Evolutionary conservation across 1,140 invertebrate genomes (phyloP).

Genomic region (Cydia strobilella): DNA sequence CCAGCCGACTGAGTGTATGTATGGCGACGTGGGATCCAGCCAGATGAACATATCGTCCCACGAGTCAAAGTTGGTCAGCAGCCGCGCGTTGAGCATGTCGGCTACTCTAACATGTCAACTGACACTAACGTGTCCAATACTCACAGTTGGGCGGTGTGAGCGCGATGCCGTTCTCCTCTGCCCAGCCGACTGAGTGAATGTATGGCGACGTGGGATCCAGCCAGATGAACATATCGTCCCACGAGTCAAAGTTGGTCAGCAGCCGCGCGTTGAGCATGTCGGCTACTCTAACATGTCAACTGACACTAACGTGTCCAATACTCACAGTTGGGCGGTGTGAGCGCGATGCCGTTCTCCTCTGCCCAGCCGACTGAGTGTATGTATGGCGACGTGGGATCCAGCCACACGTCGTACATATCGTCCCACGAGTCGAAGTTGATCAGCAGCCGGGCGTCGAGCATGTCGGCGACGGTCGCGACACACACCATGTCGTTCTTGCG

Average conservation of each 20-base stretch:
- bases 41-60: slow-evolving; percentile 98
- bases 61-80: slow-evolving; percentile 96
- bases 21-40: slow-evolving; percentile 93
- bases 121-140: too few species aligned
- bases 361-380: slow-evolving; percentile 98
- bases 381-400: slow-evolving; percentile 92
- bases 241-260: neutral
- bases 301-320: slow-evolving; percentile 36
- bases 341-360: slow-evolving; percentile 86
- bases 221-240: slow-evolving; percentile 90
- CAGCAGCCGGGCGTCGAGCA: slow-evolving; percentile 91
- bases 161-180: slow-evolving; percentile 88
- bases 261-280: slow-evolving; percentile 90
- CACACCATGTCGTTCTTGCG: slow-evolving; percentile 92
- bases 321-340: slow-evolving; percentile 94
- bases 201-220: slow-evolving; percentile 93
- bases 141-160: slow-evolving; percentile 94
- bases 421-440: slow-evolving; percentile 98
- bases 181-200: slow-evolving; percentile 97
- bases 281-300: slow-evolving; percentile 75
- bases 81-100: slow-evolving; percentile 90
- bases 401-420: slow-evolving; percentile 97
- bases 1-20: slow-evolving; percentile 97
- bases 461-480: slow-evolving; percentile 92
- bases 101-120: slow-evolving; percentile 57